Evolutionary conservation across 2,113 vertebrate genomes (phyloP), one percentile per base, ranked within the genome.

Genomic region (Tretioscincus oriximinensis): DNA sequence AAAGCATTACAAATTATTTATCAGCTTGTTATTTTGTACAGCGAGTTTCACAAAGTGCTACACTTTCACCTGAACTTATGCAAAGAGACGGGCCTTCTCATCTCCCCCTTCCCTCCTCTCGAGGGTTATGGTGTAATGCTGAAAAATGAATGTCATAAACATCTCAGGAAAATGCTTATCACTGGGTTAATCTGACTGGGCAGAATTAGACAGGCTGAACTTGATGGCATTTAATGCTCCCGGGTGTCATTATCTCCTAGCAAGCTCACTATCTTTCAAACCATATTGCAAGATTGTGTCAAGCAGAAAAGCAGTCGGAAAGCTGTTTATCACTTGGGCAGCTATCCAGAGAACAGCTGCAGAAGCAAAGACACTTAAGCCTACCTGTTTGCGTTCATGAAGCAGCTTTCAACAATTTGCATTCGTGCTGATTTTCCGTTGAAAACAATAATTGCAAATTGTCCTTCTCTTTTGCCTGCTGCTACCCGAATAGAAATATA

Each of bases 401-500:
- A 70, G 80, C 85, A 84, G 81, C 20, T 91, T 91, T 84, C 81
- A 81, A 78, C 87, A 82, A 88, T 84, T 92, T 87, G 86, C 76
- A 92, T 92, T 85, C 87, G 63, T 78, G 80, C 76, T 51, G 73
- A 54, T 90, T 91, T n/a, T 93, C 86, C 89, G 88, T 88, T 86
- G 81, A 89, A 92, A 94, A 91, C 70, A 91, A 88, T 86, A 90
- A 88, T 90, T 90, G 87, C 49, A 88, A 87, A 80, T 81, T 86
- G 26, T 29, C 71, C 24, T 29, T 8, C 49, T 54, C 49, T 14
- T 14, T 9, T 51, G 49, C 49, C 63, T 64, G 63, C 63, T n/a
- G 22, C 24, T 45, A 45, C 26, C 68, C 24, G 7, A 8, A 81
- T 85, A 91, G 86, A 92, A 90, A 87, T 49, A 78, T 78, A 87